Evolutionary conservation across 2,797 vertebrate species (phyloP).

Genomic region (Melanotaenia maccullochi): DNA sequence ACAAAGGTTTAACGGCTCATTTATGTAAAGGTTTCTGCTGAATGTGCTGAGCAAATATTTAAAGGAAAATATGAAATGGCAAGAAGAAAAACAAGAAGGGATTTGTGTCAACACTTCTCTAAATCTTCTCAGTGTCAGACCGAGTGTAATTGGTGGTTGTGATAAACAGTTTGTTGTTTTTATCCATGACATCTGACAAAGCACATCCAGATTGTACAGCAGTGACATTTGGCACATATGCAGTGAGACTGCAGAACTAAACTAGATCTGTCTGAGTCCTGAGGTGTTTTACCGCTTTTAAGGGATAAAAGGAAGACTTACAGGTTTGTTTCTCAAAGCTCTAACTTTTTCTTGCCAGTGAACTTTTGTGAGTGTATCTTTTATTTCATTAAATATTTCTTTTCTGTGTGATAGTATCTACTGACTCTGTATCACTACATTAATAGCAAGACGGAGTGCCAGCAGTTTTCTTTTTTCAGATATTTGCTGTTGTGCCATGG

Average conservation of each 20-base stretch:
- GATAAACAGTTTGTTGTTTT: not conserved
- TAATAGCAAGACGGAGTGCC: not conserved
- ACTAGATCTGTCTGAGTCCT: not conserved
- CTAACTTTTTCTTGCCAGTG: not conserved
- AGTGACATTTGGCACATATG: constrained; percentile 27
- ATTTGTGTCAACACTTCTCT: constrained; percentile 16
- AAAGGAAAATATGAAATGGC: not conserved
- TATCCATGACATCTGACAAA: not conserved
- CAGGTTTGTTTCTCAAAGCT: not conserved
- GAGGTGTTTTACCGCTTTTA: not conserved
- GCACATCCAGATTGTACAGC: constrained; percentile 31
- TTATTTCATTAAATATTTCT: not conserved
- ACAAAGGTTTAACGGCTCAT: constrained; percentile 9
- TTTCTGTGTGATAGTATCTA: not conserved
- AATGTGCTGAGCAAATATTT: not conserved
- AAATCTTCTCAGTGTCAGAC: constrained; percentile 9
- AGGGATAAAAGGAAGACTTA: not conserved
- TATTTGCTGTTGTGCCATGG: constrained; percentile 22
- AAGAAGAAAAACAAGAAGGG: not conserved
- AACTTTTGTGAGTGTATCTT: constrained; percentile 3
- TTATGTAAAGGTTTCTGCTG: not conserved
- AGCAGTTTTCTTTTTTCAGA: constrained; percentile 1
- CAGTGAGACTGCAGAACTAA: not conserved
- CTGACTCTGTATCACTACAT: not conserved
- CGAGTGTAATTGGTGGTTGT: too few relatives aligned